Evolutionary conservation across 2,888 invertebrate genomes (phyloP).

Genomic region (Terebella lapidaria): DNA sequence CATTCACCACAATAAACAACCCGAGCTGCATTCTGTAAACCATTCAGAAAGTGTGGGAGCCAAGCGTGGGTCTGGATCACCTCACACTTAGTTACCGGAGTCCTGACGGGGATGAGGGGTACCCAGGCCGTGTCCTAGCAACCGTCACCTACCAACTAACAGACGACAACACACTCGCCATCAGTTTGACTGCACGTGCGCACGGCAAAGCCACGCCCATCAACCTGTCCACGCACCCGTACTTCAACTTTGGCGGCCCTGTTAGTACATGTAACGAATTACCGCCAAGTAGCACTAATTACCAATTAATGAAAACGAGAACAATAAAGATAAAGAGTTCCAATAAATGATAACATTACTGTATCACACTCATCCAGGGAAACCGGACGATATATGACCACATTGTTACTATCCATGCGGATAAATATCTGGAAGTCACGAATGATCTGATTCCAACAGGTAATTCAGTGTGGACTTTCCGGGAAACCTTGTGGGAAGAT

Average conservation of each 20-base stretch:
- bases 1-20: no score
- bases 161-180: conserved; percentile 66
- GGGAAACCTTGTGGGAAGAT: no score
- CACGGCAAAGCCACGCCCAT: conserved; percentile 75
- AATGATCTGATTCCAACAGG: conserved; percentile 14
- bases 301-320: background rate
- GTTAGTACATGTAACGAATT: conserved; percentile 54
- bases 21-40: no score
- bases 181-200: conserved; percentile 71
- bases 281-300: background rate
- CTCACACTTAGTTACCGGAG: conserved; percentile 68
- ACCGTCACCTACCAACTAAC: conserved; percentile 68
- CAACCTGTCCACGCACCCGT: conserved; percentile 81
- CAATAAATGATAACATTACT: background rate
- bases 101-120: conserved; percentile 74
- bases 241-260: conserved; percentile 88
- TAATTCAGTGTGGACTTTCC: no score
- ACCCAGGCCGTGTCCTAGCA: conserved; percentile 75
- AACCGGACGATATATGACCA: conserved; percentile 8
- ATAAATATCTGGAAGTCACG: conserved; percentile 8
- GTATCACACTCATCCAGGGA: background rate
- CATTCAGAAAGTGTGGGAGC: conserved; percentile 65
- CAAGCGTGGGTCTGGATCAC: conserved; percentile 59
- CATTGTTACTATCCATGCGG: conserved; percentile 12
- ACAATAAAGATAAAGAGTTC: background rate